Conservation (phyloP, 2,888 invertebrate genomes). For the Cantharis flavilabris region DNA sequence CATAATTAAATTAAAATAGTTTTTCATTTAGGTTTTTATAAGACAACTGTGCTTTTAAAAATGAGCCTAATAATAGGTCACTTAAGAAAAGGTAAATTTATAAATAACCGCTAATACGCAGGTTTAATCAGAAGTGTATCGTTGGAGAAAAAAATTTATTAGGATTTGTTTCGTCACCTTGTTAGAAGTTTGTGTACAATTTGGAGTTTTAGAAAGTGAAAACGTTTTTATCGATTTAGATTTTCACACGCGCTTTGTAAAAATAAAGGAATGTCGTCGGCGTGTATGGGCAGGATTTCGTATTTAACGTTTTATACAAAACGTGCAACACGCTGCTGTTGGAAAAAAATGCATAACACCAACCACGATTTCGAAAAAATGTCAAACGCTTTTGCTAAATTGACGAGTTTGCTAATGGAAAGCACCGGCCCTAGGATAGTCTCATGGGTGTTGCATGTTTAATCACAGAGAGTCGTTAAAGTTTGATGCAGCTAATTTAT, state of each 20-base stretch:
- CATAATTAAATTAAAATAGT: conserved; percentile 30
- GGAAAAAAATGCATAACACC: background rate
- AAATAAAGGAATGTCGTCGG: background rate
- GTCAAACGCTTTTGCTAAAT: background rate
- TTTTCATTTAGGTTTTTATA: conserved; percentile 20
- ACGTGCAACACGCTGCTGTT: background rate
- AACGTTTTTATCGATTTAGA: background rate
- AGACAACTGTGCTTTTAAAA: conserved; percentile 8
- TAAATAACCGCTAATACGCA: conserved; percentile 23
- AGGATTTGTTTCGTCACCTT: conserved; percentile 5
- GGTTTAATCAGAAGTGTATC: background rate
- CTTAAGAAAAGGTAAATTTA: conserved; percentile 11
- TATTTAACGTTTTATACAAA: background rate
- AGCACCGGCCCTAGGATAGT: background rate
- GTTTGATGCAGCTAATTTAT: background rate
- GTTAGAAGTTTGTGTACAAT: conserved; percentile 1
- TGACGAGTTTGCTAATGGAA: background rate
- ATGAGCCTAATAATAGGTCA: conserved; percentile 13
- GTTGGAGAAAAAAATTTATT: background rate
- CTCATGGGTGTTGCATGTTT: background rate
- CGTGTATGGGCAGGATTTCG: background rate
- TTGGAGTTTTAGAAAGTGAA: background rate
- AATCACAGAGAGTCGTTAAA: background rate
- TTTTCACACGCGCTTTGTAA: background rate
- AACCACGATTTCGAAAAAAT: background rate